Evolutionary conservation across 1,140 invertebrate genomes (phyloP), one percentile per base, ranked within the genome.

Genomic region (Andricus grossulariae): DNA sequence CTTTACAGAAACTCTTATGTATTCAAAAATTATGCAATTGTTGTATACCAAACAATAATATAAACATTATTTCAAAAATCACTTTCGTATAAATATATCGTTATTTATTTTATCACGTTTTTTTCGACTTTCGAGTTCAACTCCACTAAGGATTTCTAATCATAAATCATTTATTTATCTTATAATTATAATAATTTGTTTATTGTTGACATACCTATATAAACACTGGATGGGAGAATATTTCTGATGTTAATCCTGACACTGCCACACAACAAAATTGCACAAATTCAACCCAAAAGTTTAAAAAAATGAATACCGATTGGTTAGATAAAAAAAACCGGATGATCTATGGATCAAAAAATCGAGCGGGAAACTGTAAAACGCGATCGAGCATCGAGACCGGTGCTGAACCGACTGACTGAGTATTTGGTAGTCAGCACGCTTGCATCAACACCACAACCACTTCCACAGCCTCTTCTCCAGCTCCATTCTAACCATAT

Each of bases 351-450:
- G 60, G 16, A 66, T 16, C 39, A 3, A 15, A 15, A 66, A 66
- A 39, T 18, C 21, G 32, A 66, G 15, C 60, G 60, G 25, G 6
- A 66, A 39, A 39, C 16, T 15, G 50, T 32, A 60, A 70, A 73
- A 15, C 49, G 19, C 71, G 70, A n/a, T 82, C 25, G 25, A 39
- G 78, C 83, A 80, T 83, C 84, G 80, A 78, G 74, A 80, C 82
- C 87, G 86, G 83, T 86, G 80, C 82, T 86, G 83, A 85, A 78
- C 85, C 84, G 86, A 88, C 86, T 88, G 84, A 88, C 86, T 87
- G 83, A 83, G 86, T 77, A 82, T 55, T 52, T 72, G 50, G 76
- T 66, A 66, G 32, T 66, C 60, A 66, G 25, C 15, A 55, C 13
- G 49, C 82, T 85, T 79, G 81, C 84, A 83, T 84, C 83, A 84